phyloP scores from a whole-genome alignment of 2,797 vertebrate species.

The Lateolabrax maculatus region DNA sequence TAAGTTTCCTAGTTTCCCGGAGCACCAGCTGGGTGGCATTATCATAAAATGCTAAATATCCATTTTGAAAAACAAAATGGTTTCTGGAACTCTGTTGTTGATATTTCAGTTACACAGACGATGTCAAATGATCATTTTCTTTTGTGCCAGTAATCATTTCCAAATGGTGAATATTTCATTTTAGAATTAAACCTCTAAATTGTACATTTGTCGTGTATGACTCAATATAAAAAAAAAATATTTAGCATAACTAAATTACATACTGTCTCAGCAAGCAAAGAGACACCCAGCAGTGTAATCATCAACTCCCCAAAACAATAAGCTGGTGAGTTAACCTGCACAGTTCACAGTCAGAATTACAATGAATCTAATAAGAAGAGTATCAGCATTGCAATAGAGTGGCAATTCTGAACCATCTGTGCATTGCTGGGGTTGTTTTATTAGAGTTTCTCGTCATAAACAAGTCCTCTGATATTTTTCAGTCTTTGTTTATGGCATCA shows the following conservation, averaged over 20 bases:
- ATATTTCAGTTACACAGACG: slow-evolving; percentile 12
- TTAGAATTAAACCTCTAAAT: neutral
- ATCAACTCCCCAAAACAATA: slow-evolving; percentile 17
- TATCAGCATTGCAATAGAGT: neutral
- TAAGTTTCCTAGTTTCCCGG: neutral
- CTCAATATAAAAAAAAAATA: slow-evolving; percentile 24
- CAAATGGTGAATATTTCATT: neutral
- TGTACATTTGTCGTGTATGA: slow-evolving; percentile 10
- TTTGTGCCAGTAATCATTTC: slow-evolving; percentile 6
- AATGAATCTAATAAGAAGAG: slow-evolving; percentile 9
- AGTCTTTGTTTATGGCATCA: neutral
- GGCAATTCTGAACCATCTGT: neutral
- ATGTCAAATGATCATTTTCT: neutral
- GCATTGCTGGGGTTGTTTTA: neutral
- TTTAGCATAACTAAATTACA: slow-evolving; percentile 17
- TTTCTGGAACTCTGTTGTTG: neutral
- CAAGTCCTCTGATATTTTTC: neutral
- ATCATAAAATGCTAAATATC: neutral
- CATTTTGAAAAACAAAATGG: neutral
- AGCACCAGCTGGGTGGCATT: neutral
- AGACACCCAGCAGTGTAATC: slow-evolving; percentile 22
- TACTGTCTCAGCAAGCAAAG: slow-evolving; percentile 14
- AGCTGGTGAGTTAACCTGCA: slow-evolving; percentile 1
- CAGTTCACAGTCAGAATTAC: slow-evolving; percentile 1
- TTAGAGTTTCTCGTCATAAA: neutral